Evolutionary conservation across 1,140 invertebrate species (phyloP).

Genomic region (Philotrypesis tridentata): DNA sequence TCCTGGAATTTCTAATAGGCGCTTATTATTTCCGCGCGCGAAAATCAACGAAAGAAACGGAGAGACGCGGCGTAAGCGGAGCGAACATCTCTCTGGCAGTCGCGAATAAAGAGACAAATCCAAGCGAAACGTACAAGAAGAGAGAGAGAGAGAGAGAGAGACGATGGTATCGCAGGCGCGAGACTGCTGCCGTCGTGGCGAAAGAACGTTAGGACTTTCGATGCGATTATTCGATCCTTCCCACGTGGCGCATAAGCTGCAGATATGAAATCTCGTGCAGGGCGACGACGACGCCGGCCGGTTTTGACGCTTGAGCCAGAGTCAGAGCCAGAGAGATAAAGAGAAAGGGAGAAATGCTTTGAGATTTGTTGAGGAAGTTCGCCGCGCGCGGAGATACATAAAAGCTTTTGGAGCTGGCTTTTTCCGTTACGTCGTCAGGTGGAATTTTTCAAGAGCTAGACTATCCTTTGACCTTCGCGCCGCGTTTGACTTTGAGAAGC

Average conservation of each 20-base stretch:
- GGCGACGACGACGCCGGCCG: background rate
- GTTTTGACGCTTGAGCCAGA: background rate
- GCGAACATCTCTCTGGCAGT: background rate
- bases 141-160: too few species aligned
- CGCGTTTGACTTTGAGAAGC: too few species aligned
- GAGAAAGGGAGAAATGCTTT: background rate
- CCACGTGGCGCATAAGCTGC: background rate
- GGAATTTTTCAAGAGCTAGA: too few species aligned
- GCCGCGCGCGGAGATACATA: background rate
- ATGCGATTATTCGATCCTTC: background rate
- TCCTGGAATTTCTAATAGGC: background rate
- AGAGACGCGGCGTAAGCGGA: background rate
- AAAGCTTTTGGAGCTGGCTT: too few species aligned
- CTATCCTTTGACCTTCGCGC: too few species aligned
- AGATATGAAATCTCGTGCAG: background rate
- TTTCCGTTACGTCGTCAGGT: too few species aligned
- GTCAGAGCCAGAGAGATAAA: too few species aligned
- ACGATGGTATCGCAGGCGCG: slow-evolving; percentile 27
- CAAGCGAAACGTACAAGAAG: background rate
- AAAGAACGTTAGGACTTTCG: background rate
- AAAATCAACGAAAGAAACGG: background rate
- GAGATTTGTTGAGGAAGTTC: background rate
- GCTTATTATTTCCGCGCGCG: background rate
- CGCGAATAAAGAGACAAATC: slow-evolving; percentile 40
- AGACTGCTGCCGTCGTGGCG: background rate